Evolutionary conservation across 2,113 vertebrate species (phyloP).

Genomic region (Montifringilla adamsi): DNA sequence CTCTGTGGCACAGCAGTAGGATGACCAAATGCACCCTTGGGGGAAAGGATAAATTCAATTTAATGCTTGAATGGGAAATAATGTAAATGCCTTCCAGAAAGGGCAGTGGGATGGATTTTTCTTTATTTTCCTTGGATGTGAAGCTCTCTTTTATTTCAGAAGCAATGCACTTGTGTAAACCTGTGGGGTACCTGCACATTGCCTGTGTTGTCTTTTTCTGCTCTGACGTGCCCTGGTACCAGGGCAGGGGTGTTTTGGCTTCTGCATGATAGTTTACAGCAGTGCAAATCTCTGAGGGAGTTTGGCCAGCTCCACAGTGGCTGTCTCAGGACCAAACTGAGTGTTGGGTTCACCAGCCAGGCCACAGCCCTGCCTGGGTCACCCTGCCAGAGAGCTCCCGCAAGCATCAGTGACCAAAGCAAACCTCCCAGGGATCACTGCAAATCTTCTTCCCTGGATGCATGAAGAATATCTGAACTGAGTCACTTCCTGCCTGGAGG

Average conservation of each 20-base stretch:
- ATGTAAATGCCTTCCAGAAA: not conserved
- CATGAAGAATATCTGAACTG: not conserved
- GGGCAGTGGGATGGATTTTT: not conserved
- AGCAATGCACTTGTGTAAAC: not conserved
- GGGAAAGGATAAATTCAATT: slow-evolving; percentile 25
- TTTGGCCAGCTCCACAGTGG: not conserved
- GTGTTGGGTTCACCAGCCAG: not conserved
- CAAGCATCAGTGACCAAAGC: not conserved
- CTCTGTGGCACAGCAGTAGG: not conserved
- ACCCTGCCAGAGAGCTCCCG: fast-evolving
- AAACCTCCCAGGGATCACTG: not conserved
- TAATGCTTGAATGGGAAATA: not conserved
- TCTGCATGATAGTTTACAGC: fast-evolving
- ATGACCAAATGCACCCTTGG: not conserved
- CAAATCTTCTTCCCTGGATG: not conserved
- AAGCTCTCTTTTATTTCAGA: not conserved
- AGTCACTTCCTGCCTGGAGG: not conserved
- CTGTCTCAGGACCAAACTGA: not conserved
- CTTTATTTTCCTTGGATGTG: not conserved
- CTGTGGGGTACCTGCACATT: fast-evolving
- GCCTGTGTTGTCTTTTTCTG: not conserved
- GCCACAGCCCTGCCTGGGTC: not conserved
- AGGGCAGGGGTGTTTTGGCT: not conserved
- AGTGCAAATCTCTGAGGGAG: not conserved
- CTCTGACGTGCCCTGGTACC: not conserved